Evolutionary conservation across 2,797 vertebrate genomes (phyloP).

Genomic region (Galago senegalensis): DNA sequence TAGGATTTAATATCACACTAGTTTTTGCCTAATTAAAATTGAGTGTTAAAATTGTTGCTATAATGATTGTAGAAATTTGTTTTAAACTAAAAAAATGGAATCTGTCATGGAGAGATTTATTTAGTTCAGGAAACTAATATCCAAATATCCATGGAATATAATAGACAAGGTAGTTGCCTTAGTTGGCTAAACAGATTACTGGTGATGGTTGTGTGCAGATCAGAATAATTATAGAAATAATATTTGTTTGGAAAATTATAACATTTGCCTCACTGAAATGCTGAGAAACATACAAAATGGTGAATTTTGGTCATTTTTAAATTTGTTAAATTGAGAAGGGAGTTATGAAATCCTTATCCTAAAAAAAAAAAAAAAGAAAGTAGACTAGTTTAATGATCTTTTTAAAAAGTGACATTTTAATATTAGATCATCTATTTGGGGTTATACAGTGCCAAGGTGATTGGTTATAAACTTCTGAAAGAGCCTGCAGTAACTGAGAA

Average conservation of each 20-base stretch:
- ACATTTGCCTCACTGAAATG: not conserved
- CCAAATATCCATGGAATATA: not conserved
- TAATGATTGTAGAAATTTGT: not conserved
- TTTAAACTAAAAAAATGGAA: not conserved
- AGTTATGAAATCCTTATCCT: not conserved
- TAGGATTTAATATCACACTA: not conserved
- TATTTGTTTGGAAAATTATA: not conserved
- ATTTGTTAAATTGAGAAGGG: not conserved
- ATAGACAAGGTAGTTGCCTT: not conserved
- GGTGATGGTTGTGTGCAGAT: not conserved
- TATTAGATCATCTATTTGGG: not conserved
- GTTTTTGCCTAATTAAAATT: conserved; percentile 27
- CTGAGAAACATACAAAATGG: not conserved
- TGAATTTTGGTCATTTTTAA: not conserved
- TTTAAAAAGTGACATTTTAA: not conserved
- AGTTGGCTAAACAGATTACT: not conserved
- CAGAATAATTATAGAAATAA: not conserved
- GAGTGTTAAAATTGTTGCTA: not conserved
- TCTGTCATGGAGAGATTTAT: not conserved
- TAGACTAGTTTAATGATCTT: not conserved
- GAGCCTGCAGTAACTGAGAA: not conserved
- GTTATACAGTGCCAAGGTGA: not conserved
- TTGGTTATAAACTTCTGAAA: not conserved
- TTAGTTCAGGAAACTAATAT: not conserved
- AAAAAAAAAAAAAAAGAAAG: not conserved